Percentiles rank a stretch among this genome's conserved stretches.
These are phyloP conservation scores for Meteorus colon DNA, from an alignment of 2,888 invertebrate species.

Conservation along the genomic window DNA sequence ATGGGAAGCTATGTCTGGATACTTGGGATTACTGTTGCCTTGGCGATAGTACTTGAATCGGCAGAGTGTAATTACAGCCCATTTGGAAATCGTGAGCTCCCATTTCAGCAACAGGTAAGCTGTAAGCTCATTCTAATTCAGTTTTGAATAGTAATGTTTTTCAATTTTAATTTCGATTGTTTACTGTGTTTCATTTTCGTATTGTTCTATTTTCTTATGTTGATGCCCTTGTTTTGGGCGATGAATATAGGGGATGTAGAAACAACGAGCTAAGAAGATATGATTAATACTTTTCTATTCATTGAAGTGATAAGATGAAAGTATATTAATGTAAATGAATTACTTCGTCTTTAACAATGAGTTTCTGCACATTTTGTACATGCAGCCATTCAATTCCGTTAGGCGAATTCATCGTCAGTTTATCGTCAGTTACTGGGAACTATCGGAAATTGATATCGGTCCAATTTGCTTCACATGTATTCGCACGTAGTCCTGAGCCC, in stretches of 20 bases:
- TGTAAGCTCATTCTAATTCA: background rate
- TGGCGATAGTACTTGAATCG: background rate
- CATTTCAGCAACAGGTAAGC: conserved; percentile 61
- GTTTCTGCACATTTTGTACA: background rate
- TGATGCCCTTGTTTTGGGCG: too few relatives aligned
- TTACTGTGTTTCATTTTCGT: background rate
- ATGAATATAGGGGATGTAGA: too few relatives aligned
- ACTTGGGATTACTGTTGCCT: conserved; percentile 9
- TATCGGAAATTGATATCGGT: background rate
- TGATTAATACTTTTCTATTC: too few relatives aligned
- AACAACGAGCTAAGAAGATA: too few relatives aligned
- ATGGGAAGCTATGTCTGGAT: background rate
- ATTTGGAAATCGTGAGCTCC: conserved; percentile 42
- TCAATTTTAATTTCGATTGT: background rate
- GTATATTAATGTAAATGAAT: background rate
- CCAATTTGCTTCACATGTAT: too few relatives aligned
- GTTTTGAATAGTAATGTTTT: background rate
- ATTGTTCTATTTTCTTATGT: background rate
- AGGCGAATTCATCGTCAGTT: background rate
- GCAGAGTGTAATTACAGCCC: conserved; percentile 40
- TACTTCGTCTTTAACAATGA: background rate
- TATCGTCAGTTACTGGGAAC: background rate
- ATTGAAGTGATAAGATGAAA: too few relatives aligned
- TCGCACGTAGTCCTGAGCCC: too few relatives aligned
- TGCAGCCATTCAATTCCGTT: background rate